These are phyloP conservation scores for Apolygus lucorum DNA, from an alignment of 1,140 invertebrate species.

Conservation along the genomic window DNA sequence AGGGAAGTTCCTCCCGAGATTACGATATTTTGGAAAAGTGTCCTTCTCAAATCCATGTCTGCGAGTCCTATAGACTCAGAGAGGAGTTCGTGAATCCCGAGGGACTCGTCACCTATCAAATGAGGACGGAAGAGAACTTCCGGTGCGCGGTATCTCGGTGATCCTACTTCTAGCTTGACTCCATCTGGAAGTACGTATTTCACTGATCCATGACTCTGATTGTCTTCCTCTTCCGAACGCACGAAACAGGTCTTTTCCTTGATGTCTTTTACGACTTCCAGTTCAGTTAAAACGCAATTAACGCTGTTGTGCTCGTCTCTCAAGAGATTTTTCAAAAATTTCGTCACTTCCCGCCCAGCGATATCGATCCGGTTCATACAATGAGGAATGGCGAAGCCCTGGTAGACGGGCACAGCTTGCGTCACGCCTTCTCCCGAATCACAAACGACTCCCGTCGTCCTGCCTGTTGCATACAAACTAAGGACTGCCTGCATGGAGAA, in stretches of 20 bases:
- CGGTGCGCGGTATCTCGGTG: neutral
- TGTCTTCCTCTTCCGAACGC: neutral
- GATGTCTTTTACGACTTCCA: neutral
- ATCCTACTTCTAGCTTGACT: neutral
- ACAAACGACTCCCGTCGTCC: neutral
- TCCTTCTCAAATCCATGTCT: neutral
- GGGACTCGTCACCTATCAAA: neutral
- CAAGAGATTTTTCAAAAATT: neutral
- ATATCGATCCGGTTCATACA: neutral
- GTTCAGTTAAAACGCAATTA: neutral
- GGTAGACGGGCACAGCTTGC: neutral
- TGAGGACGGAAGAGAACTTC: neutral
- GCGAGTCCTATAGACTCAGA: neutral
- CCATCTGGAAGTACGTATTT: neutral
- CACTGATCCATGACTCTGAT: neutral
- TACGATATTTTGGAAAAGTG: neutral
- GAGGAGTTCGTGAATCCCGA: neutral
- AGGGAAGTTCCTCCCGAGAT: neutral
- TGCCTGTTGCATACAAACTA: neutral
- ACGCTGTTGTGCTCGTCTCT: neutral
- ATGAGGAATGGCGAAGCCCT: neutral
- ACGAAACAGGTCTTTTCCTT: neutral
- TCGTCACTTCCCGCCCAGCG: neutral
- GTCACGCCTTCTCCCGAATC: neutral
- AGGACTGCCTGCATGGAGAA: neutral